Percentiles rank a stretch among this genome's conserved stretches.
Conservation (phyloP, 23 tunicate genomes). For the Botrylloides violaceus region DNA sequence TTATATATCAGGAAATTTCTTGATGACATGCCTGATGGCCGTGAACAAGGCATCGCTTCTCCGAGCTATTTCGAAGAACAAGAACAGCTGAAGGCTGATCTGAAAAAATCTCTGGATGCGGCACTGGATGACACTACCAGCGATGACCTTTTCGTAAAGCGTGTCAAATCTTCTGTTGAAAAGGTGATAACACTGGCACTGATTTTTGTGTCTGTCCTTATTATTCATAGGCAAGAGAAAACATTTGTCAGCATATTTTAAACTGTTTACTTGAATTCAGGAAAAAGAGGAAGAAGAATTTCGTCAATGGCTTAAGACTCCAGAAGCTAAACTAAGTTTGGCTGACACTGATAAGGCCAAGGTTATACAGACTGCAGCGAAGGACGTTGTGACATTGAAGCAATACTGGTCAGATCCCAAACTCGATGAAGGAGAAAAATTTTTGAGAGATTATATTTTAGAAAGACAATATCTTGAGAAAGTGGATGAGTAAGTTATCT, state of each 20-base stretch:
- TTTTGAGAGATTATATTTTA: conserved; percentile 64
- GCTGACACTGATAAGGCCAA: not conserved
- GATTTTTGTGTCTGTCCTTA: not conserved
- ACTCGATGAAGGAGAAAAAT: conserved; percentile 63
- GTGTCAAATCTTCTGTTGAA: conserved; percentile 5
- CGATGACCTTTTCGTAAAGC: conserved; percentile 21
- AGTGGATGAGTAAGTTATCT: not conserved
- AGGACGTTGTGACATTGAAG: conserved; percentile 21
- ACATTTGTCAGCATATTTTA: not conserved
- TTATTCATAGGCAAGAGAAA: not conserved
- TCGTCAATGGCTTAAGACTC: conserved; percentile 24
- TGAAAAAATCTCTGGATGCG: conserved; percentile 34
- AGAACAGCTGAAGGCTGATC: conserved; percentile 43
- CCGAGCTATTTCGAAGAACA: conserved; percentile 54
- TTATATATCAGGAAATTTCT: conserved; percentile 8
- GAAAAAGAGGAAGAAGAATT: conserved; percentile 23
- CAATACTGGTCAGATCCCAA: conserved; percentile 70
- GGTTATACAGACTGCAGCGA: not conserved
- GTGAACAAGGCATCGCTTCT: no score
- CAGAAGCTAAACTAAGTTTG: not conserved
- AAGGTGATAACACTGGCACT: no score
- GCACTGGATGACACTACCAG: conserved; percentile 13
- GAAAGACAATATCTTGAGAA: conserved; percentile 45
- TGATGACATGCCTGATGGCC: conserved; percentile 21
- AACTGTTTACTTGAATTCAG: not conserved